Conservation (phyloP, 2,113 vertebrate genomes). For the Chamaetylas fuelleborni region DNA sequence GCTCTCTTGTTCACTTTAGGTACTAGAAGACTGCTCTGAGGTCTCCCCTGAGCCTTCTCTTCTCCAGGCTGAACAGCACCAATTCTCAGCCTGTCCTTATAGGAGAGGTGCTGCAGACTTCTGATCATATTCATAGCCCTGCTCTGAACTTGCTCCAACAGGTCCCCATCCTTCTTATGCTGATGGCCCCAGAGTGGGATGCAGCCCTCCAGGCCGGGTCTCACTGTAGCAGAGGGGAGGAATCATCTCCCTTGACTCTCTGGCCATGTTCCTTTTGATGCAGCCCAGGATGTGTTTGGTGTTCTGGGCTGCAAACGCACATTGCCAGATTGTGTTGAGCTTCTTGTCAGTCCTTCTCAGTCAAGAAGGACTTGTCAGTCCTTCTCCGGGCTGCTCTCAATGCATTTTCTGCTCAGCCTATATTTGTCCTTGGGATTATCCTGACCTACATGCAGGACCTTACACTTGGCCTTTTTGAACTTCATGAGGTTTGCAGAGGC, state of each 20-base stretch:
- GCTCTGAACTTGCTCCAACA: background rate
- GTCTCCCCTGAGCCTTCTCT: background rate
- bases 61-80: background rate
- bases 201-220: background rate
- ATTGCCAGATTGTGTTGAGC: background rate
- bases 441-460: background rate
- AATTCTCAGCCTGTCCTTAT: background rate
- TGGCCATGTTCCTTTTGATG: background rate
- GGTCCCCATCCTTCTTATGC: background rate
- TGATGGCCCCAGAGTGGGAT: background rate
- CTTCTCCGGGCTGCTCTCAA: background rate
- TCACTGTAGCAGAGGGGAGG: background rate
- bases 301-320: background rate
- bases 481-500: background rate
- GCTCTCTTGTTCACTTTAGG: background rate
- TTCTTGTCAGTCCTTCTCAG: background rate
- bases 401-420: background rate
- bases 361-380: background rate
- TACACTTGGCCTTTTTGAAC: background rate
- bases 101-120: background rate
- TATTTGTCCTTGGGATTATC: background rate
- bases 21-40: background rate
- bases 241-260: background rate
- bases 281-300: background rate
- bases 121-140: background rate